Evolutionary conservation across 2,888 invertebrate species (phyloP).

Genomic region (Xanthorhoe designata): DNA sequence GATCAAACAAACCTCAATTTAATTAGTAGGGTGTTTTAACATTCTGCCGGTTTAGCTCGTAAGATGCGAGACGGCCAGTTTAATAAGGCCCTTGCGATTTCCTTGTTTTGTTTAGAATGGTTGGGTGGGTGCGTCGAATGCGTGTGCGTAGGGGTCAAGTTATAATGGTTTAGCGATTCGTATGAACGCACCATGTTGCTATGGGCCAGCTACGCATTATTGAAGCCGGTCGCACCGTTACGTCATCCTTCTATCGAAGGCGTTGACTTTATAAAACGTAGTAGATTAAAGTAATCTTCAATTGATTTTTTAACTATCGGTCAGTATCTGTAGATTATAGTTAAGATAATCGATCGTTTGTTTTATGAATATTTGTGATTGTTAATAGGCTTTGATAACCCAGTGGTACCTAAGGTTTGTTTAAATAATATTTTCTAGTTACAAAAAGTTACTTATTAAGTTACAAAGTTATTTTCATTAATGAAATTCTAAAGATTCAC

Average conservation of each 20-base stretch:
- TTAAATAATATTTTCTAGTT: too few species aligned
- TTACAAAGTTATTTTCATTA: too few species aligned
- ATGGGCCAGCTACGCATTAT: conserved; percentile 64
- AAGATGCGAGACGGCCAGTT: conserved; percentile 26
- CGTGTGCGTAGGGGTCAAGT: conserved; percentile 24
- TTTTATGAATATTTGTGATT: too few species aligned
- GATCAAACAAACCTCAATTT: conserved; percentile 37
- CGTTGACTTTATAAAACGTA: conserved; percentile 17
- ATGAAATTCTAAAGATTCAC: too few species aligned
- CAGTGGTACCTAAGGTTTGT: too few species aligned
- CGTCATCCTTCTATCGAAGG: conserved; percentile 71
- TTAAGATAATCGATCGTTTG: too few species aligned
- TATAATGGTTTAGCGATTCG: conserved; percentile 32
- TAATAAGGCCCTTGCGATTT: conserved; percentile 24
- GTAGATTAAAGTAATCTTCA: not conserved
- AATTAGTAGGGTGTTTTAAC: conserved; percentile 33
- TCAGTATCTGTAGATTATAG: too few species aligned
- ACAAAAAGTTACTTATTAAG: too few species aligned
- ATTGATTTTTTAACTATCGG: not conserved
- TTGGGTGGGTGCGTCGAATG: conserved; percentile 30
- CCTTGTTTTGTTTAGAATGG: conserved; percentile 7
- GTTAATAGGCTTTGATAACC: too few species aligned
- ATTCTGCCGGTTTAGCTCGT: conserved; percentile 25
- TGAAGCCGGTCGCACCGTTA: conserved; percentile 63
- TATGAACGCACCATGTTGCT: conserved; percentile 72